Base-by-base conservation (phyloP, 2,113 vertebrate genomes). In the Periophthalmodon schlosseri region DNA sequence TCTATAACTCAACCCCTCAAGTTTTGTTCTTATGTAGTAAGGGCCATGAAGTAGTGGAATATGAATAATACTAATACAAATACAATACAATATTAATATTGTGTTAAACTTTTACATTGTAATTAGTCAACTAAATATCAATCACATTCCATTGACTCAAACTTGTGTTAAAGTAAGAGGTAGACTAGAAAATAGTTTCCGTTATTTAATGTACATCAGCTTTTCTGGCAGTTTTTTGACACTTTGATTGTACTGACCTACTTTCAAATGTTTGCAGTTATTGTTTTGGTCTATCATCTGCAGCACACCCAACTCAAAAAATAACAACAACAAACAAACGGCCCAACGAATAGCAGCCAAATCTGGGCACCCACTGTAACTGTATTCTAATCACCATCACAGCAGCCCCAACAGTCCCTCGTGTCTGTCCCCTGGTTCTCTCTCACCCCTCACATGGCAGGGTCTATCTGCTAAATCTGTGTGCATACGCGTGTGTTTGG, bases 221-320 rank as follows among this genome's bases (percentile, higher is more conserved):
- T 77, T 67, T 86, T 39, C 80, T 89, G 84, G 87, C 84, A 69
- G 54, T 46, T 68, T 84, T 39, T 80, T 89, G 83, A 88, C 84
- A 68, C 64, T 60, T 66, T 24, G 14, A 28, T 70, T 1, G 63
- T 36, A 28, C 58, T 86, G 84, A 89, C 86, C 85, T 68, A 88
- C 75, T 88, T 89, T 46, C 0, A 75, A 66, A 77, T 87, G 83
- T 90, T 81, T 83, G 88, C 86, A 89, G 89, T 92, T 91, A 86
- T 83, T 91, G 84, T 91, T 80, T 77, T 73, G 72, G 73, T 63
- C 88, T 92, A 92, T 65, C 36, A 65, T 93, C 93, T 88, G 78
- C 76, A 65, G 46, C 83, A 70, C 76, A 47, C 91, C 92, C 80
- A 67, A 86, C 85, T 82, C 75, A 80, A 71, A 81, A 87, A 65